Conservation (phyloP, 2,797 vertebrate genomes). For the Tangara arthus region DNA sequence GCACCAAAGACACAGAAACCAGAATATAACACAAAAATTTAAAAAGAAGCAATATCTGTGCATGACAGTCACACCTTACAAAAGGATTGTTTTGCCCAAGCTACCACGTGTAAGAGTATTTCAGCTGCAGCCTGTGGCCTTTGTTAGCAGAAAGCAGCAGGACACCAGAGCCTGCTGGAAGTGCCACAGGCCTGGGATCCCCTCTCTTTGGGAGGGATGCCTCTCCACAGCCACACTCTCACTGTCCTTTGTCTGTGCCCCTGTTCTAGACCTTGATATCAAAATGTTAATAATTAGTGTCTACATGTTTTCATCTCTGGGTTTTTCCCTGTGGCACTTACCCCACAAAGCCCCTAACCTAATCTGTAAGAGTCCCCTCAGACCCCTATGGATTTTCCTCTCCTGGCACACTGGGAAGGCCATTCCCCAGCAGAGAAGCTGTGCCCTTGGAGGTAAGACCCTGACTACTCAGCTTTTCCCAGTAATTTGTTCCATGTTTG, state of each 20-base stretch:
- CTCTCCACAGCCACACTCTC: background rate
- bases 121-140: background rate
- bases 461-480: background rate
- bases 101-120: background rate
- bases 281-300: background rate
- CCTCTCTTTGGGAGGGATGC: background rate
- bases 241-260: background rate
- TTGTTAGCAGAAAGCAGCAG: background rate
- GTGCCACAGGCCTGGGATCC: background rate
- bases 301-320: background rate
- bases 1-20: background rate
- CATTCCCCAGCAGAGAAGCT: background rate
- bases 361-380: background rate
- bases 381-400: background rate
- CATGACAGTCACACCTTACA: background rate
- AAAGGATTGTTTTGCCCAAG: background rate
- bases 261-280: background rate
- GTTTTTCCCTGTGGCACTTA: background rate
- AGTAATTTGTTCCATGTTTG: constrained; percentile 8
- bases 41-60: background rate
- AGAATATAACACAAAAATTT: background rate
- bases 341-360: background rate
- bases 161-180: background rate
- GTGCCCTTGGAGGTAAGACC: background rate
- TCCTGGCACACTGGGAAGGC: background rate